phyloP scores from a whole-genome alignment of 2,113 vertebrate species.

The Apistogramma diplotaenia region DNA sequence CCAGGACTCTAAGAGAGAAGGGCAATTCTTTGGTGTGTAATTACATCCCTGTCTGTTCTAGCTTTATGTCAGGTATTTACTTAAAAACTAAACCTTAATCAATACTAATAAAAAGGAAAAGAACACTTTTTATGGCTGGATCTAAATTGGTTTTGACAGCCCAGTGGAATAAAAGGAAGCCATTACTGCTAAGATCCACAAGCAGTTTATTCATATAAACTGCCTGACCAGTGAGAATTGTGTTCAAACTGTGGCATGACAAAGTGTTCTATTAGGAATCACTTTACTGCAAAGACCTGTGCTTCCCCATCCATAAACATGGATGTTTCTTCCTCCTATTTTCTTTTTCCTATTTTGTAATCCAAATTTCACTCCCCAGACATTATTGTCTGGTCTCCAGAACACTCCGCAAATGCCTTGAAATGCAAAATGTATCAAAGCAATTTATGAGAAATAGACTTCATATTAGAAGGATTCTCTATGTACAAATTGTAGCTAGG shows the following conservation, averaged over 20 bases:
- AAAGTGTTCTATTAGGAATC: slow-evolving; percentile 13
- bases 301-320: slow-evolving; percentile 9
- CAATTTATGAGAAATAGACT: not conserved
- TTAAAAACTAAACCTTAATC: slow-evolving; percentile 64
- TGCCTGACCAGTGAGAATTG: slow-evolving; percentile 7
- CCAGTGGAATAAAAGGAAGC: slow-evolving; percentile 29
- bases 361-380: not conserved
- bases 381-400: not conserved
- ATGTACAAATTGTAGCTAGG: not conserved
- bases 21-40: slow-evolving; percentile 50
- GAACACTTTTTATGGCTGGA: slow-evolving; percentile 43
- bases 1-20: not conserved
- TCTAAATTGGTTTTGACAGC: slow-evolving; percentile 65
- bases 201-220: slow-evolving; percentile 33
- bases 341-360: not conserved
- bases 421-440: slow-evolving; percentile 8
- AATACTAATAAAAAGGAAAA: slow-evolving; percentile 57
- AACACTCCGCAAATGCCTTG: not conserved
- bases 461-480: not conserved
- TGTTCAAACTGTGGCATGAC: slow-evolving; percentile 27
- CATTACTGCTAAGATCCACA: slow-evolving; percentile 39
- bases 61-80: slow-evolving; percentile 57
- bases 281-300: slow-evolving; percentile 5
- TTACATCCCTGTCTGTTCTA: slow-evolving; percentile 48
- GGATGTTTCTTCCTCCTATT: not conserved